Conservation (phyloP, 2,888 invertebrate species). For the Eupithecia subumbrata region DNA sequence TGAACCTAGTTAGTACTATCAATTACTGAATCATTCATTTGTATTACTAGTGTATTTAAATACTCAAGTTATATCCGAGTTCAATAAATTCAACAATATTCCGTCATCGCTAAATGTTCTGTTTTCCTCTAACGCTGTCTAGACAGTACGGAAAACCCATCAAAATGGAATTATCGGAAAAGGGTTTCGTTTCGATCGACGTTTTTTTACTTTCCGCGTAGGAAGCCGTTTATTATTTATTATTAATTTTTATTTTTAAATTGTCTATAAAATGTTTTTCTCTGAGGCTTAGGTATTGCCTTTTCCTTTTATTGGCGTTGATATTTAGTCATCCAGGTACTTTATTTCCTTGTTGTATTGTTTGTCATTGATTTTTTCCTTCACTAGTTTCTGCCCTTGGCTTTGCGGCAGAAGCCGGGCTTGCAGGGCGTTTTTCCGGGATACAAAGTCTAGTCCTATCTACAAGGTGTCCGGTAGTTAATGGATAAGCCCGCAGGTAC, state of each 20-base stretch:
- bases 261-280: background rate
- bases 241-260: background rate
- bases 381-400: background rate
- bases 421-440: background rate
- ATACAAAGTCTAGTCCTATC: background rate
- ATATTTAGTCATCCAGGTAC: background rate
- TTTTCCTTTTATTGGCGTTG: background rate
- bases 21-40: background rate
- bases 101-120: background rate
- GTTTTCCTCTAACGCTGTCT: background rate
- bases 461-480: too few relatives aligned
- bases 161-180: background rate
- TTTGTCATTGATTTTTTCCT: background rate
- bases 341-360: background rate
- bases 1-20: slow-evolving; percentile 2
- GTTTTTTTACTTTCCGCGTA: background rate
- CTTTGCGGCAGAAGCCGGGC: background rate
- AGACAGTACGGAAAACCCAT: background rate
- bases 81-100: background rate
- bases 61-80: background rate
- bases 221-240: background rate
- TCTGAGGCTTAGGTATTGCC: background rate
- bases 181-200: background rate
- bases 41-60: background rate
- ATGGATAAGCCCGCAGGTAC: too few relatives aligned